Conservation (phyloP, 2,797 vertebrate species). For the Pitangus sulphuratus region DNA sequence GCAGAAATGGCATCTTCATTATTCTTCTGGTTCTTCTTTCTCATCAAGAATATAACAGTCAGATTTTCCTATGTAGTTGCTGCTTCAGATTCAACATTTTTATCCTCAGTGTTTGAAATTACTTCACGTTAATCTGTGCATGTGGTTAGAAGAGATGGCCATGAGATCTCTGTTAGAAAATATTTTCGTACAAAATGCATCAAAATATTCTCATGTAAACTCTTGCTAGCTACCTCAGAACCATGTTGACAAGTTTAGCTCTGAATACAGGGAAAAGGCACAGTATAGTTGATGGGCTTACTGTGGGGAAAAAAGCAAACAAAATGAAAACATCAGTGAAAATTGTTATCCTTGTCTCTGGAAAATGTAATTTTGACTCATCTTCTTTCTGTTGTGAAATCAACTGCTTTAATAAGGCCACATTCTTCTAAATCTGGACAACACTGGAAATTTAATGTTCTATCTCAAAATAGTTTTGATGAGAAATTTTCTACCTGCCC, state of each 20-base stretch:
- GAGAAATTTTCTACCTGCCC: background rate
- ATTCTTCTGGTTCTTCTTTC: background rate
- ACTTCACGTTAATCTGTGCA: background rate
- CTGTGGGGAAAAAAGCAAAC: background rate
- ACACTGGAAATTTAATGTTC: background rate
- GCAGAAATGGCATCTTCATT: constrained; percentile 14
- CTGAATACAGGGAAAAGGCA: background rate
- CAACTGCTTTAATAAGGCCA: background rate
- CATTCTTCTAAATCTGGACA: background rate
- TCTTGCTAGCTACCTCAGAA: background rate
- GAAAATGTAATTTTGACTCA: background rate
- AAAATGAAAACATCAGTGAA: background rate
- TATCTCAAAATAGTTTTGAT: background rate
- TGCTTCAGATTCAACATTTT: background rate
- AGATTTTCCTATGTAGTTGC: background rate
- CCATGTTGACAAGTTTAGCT: background rate
- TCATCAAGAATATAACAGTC: background rate
- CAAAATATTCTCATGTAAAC: background rate
- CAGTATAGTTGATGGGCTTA: background rate
- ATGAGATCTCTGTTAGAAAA: background rate
- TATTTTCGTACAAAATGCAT: background rate
- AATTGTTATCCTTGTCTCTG: background rate
- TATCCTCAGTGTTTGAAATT: background rate
- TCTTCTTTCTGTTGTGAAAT: background rate
- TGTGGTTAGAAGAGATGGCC: background rate